phyloP scores from a whole-genome alignment of 2,888 invertebrate species.

The Iselma pallidipennis region DNA sequence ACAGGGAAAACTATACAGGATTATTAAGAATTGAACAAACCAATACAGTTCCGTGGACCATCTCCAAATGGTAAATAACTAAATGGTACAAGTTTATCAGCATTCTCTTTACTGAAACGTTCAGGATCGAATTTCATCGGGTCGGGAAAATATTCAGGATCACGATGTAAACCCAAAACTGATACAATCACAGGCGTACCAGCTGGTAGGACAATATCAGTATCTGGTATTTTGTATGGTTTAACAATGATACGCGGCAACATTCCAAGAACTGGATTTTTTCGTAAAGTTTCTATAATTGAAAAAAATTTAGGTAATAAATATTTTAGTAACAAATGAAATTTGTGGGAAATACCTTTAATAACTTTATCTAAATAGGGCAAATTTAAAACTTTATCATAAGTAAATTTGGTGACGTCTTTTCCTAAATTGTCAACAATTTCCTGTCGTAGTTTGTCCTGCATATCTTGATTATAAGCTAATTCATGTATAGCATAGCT shows the following conservation, averaged over 20 bases:
- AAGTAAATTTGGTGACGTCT: slow-evolving; percentile 46
- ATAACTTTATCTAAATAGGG: slow-evolving; percentile 55
- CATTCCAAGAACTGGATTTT: slow-evolving; percentile 7
- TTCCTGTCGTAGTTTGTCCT: slow-evolving; percentile 52
- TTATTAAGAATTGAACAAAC: not conserved
- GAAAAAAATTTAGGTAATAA: too few relatives aligned
- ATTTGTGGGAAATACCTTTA: slow-evolving; percentile 36
- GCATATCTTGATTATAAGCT: slow-evolving; percentile 50
- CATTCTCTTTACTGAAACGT: slow-evolving; percentile 14
- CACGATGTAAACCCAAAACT: slow-evolving; percentile 10
- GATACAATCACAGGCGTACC: slow-evolving; percentile 7
- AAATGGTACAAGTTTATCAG: slow-evolving; percentile 1
- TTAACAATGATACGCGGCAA: slow-evolving; percentile 7
- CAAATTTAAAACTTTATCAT: slow-evolving; percentile 54
- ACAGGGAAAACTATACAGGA: not conserved
- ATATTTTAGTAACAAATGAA: too few relatives aligned
- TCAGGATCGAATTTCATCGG: slow-evolving; percentile 23
- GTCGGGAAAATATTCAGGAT: slow-evolving; percentile 11
- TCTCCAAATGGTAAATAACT: slow-evolving; percentile 20
- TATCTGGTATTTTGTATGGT: slow-evolving; percentile 10
- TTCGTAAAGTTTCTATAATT: slow-evolving; percentile 11
- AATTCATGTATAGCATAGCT: slow-evolving; percentile 50
- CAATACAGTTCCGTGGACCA: slow-evolving; percentile 22
- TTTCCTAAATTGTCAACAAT: slow-evolving; percentile 41
- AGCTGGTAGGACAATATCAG: slow-evolving; percentile 5